Conservation (phyloP, 2,797 vertebrate genomes). For the Gymnocypris eckloni region DNA sequence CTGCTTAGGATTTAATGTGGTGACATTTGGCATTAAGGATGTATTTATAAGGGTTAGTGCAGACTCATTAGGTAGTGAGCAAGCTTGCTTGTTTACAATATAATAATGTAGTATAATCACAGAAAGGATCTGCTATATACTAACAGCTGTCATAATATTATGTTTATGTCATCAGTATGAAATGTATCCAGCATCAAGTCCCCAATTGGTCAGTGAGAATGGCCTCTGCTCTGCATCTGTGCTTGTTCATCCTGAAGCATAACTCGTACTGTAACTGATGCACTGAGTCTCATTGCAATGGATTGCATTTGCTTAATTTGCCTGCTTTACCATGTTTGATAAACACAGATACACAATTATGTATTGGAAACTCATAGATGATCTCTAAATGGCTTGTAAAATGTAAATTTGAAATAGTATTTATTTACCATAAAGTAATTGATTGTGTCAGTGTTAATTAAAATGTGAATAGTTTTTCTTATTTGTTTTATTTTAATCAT, state of each 20-base stretch:
- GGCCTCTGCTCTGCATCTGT: not conserved
- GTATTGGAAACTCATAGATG: not conserved
- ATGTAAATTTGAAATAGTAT: not conserved
- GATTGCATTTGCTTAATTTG: not conserved
- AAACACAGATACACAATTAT: not conserved
- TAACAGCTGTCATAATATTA: constrained; percentile 10
- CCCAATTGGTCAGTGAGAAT: not conserved
- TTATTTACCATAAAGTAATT: too few species aligned
- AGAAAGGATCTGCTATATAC: not conserved
- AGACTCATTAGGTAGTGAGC: not conserved
- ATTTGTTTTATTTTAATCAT: too few species aligned
- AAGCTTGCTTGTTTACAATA: constrained; percentile 20
- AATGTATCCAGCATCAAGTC: constrained; percentile 2
- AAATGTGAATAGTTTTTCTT: too few species aligned
- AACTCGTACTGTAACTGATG: not conserved
- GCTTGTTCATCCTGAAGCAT: not conserved
- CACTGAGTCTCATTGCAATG: not conserved
- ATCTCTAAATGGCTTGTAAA: not conserved
- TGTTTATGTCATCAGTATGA: constrained; percentile 22
- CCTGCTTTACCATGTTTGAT: not conserved
- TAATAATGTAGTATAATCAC: constrained; percentile 1
- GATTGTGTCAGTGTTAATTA: too few species aligned
- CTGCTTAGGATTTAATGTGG: constrained; percentile 11
- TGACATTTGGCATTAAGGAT: constrained; percentile 11
- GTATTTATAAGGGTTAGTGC: not conserved